phyloP scores from a whole-genome alignment of 1,140 invertebrate genomes.

The Leptinotarsa undecemlineata region DNA sequence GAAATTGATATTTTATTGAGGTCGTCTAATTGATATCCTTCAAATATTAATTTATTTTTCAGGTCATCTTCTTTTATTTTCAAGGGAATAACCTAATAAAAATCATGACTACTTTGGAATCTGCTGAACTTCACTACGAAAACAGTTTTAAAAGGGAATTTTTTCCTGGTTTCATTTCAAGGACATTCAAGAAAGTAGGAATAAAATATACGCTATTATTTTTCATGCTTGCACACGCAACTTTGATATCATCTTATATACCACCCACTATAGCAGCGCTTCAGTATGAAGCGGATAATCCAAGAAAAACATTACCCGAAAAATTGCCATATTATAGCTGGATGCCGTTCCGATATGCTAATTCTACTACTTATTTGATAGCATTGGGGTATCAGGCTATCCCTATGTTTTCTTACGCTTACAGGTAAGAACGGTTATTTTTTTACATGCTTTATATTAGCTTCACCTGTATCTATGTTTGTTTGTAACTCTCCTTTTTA shows the following conservation, averaged over 20 bases:
- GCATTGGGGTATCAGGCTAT: slow-evolving; percentile 37
- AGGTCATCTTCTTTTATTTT: slow-evolving; percentile 46
- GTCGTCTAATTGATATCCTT: too few relatives aligned
- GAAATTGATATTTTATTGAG: too few relatives aligned
- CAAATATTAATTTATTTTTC: neutral
- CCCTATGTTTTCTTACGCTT: slow-evolving; percentile 50
- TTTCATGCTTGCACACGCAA: slow-evolving; percentile 44
- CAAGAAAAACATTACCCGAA: slow-evolving; percentile 21
- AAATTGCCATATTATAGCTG: slow-evolving; percentile 48
- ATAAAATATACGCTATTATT: slow-evolving; percentile 43
- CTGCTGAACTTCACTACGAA: slow-evolving; percentile 42
- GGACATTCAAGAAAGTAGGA: slow-evolving; percentile 37
- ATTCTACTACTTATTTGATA: slow-evolving; percentile 40
- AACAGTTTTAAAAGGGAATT: slow-evolving; percentile 32
- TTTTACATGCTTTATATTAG: too few relatives aligned
- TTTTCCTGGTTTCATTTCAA: slow-evolving; percentile 33
- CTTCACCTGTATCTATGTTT: too few relatives aligned
- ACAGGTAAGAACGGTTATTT: slow-evolving; percentile 20
- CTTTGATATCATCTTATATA: slow-evolving; percentile 45
- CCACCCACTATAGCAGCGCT: slow-evolving; percentile 37
- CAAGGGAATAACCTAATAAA: slow-evolving; percentile 36
- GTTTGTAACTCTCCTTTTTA: too few relatives aligned
- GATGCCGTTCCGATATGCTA: slow-evolving; percentile 47
- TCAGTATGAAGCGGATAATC: slow-evolving; percentile 11
- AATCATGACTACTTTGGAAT: slow-evolving; percentile 46